Conservation (phyloP, 2,888 invertebrate genomes). For the Cheilosia vernalis region DNA sequence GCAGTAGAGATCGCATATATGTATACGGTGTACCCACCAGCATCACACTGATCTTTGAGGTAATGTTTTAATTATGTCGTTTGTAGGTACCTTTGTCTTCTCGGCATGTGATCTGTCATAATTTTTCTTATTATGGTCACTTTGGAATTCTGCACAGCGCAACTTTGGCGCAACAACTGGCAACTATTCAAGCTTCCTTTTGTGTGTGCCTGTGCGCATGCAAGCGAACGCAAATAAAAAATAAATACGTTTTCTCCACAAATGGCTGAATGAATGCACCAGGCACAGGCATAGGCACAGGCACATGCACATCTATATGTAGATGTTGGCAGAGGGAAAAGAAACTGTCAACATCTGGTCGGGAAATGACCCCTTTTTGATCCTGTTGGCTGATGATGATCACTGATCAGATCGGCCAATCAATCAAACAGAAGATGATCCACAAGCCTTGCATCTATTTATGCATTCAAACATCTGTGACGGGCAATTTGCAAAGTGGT, state of each 20-base stretch:
- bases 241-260: conserved; percentile 52
- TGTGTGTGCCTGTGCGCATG: conserved; percentile 8
- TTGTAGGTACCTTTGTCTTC: conserved; percentile 76
- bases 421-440: conserved; percentile 72
- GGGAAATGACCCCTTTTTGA: conserved; percentile 65
- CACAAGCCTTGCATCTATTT: conserved; percentile 63
- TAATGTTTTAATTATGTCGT: conserved; percentile 78
- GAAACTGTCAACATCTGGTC: conserved; percentile 71
- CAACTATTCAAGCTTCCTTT: conserved; percentile 72
- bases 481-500: conserved; percentile 51
- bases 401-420: conserved; percentile 73
- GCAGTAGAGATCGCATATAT: conserved; percentile 26
- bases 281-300: too few relatives aligned
- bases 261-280: conserved; percentile 43
- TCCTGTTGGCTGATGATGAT: conserved; percentile 61
- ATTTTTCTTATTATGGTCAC: conserved; percentile 77
- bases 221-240: conserved; percentile 35
- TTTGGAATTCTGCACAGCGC: conserved; percentile 65
- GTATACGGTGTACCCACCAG: not conserved
- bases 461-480: conserved; percentile 73
- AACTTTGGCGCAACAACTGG: conserved; percentile 62
- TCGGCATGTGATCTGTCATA: conserved; percentile 78
- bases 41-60: conserved; percentile 62
- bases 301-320: conserved; percentile 6
- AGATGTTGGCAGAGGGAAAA: conserved; percentile 17